These are phyloP conservation scores for Lasioglossum villosulum DNA, from an alignment of 2,888 invertebrate species.

Conservation along the genomic window DNA sequence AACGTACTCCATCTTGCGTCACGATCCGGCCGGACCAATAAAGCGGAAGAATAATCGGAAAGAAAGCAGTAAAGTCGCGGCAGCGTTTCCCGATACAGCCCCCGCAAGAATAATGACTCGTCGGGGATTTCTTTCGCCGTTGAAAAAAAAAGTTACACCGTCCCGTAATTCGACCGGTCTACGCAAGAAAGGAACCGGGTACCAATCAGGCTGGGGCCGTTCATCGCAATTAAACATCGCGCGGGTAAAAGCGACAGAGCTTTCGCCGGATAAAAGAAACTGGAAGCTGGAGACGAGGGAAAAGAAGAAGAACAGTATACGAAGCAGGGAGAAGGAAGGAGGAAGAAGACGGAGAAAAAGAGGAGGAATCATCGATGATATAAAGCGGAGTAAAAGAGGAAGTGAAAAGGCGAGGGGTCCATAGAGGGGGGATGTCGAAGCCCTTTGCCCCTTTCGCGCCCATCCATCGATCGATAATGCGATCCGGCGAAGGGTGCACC, in stretches of 20 bases:
- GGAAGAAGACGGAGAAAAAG: constrained; percentile 5
- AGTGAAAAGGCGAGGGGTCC: constrained; percentile 26
- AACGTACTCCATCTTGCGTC: constrained; percentile 1
- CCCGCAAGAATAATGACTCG: not conserved
- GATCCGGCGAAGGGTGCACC: constrained; percentile 74
- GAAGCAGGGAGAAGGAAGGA: not conserved
- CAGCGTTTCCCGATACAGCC: not conserved
- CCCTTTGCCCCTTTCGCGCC: constrained; percentile 68
- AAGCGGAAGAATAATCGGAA: not conserved
- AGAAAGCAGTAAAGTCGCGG: not conserved
- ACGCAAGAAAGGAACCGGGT: not conserved
- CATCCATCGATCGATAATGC: constrained; percentile 74
- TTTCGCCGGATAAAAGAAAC: not conserved
- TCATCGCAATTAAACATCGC: not conserved
- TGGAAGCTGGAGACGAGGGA: not conserved
- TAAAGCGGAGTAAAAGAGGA: constrained; percentile 33
- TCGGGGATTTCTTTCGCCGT: not conserved
- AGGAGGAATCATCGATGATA: constrained; percentile 38
- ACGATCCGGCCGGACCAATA: not conserved
- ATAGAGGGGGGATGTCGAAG: constrained; percentile 35
- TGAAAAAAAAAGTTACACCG: not conserved
- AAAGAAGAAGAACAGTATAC: not conserved
- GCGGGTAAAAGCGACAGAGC: not conserved
- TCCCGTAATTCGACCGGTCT: not conserved
- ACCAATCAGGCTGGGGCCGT: not conserved